These are phyloP conservation scores for Limnephilus marmoratus DNA, from an alignment of 2,888 invertebrate species.

Conservation along the genomic window DNA sequence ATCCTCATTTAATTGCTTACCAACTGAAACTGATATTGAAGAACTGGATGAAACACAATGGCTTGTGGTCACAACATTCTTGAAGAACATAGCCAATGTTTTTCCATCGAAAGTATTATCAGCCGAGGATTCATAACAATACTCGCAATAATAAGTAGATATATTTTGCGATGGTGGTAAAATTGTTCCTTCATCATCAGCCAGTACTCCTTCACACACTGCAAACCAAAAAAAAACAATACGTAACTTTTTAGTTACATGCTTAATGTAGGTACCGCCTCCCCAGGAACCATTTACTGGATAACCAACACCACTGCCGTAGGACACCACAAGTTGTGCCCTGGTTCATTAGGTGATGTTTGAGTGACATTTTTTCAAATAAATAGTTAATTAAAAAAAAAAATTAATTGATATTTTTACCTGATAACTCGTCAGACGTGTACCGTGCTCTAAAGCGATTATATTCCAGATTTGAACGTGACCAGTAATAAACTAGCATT, in stretches of 20 bases:
- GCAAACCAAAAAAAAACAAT: constrained; percentile 59
- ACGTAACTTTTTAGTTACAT: neutral
- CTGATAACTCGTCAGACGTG: constrained; percentile 79
- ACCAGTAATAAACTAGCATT: constrained; percentile 80
- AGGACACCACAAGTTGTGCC: too few species aligned
- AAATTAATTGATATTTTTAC: constrained; percentile 70
- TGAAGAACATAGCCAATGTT: constrained; percentile 70
- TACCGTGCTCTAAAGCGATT: constrained; percentile 86
- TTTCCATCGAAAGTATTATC: constrained; percentile 66
- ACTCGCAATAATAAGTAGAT: constrained; percentile 70
- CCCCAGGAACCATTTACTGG: too few species aligned
- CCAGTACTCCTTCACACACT: constrained; percentile 75
- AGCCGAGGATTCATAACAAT: constrained; percentile 68
- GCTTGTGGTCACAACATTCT: constrained; percentile 56
- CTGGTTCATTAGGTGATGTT: too few species aligned
- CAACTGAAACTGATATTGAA: constrained; percentile 47
- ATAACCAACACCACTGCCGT: too few species aligned
- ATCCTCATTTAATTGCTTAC: constrained; percentile 39
- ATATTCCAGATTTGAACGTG: constrained; percentile 73
- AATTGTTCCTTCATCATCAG: constrained; percentile 71
- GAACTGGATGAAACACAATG: constrained; percentile 65
- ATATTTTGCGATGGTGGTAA: constrained; percentile 70
- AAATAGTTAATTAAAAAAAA: neutral
- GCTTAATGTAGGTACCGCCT: neutral
- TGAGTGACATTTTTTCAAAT: neutral